Evolutionary conservation across 2,113 vertebrate genomes (phyloP).

Genomic region (Athene cunicularia): DNA sequence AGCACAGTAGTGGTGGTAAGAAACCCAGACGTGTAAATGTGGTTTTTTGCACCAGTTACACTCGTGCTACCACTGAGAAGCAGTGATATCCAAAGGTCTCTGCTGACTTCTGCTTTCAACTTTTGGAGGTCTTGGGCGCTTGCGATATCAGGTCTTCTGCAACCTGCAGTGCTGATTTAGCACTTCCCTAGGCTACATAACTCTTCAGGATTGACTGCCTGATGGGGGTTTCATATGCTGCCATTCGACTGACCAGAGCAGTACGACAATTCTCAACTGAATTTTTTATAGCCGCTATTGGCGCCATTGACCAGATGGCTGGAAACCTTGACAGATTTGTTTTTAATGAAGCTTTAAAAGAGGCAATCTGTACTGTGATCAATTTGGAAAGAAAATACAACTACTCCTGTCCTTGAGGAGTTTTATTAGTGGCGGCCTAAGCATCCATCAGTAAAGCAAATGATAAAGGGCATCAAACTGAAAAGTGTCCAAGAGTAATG

Average conservation of each 20-base stretch:
- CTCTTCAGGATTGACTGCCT: background rate
- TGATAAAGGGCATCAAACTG: slow-evolving; percentile 3
- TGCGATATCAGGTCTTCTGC: background rate
- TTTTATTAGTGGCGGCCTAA: slow-evolving; percentile 1
- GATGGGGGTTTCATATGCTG: background rate
- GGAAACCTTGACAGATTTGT: slow-evolving; percentile 55
- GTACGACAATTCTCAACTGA: background rate
- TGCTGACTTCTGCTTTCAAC: background rate
- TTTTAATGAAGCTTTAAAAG: slow-evolving; percentile 56
- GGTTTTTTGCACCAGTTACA: accelerated
- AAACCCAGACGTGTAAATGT: background rate
- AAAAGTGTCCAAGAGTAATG: background rate
- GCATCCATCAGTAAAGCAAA: background rate
- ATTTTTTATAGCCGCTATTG: background rate
- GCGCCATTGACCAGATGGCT: slow-evolving; percentile 46
- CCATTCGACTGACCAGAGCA: background rate
- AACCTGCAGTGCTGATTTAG: background rate
- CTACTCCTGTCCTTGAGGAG: slow-evolving; percentile 13
- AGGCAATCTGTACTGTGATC: slow-evolving; percentile 42
- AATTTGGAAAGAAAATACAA: slow-evolving; percentile 18
- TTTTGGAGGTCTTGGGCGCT: background rate
- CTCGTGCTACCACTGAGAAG: background rate
- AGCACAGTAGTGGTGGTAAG: accelerated
- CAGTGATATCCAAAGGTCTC: background rate
- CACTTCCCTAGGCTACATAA: background rate